Evolutionary conservation across 2,888 invertebrate species (phyloP).

Genomic region (Brassicogethes aeneus): DNA sequence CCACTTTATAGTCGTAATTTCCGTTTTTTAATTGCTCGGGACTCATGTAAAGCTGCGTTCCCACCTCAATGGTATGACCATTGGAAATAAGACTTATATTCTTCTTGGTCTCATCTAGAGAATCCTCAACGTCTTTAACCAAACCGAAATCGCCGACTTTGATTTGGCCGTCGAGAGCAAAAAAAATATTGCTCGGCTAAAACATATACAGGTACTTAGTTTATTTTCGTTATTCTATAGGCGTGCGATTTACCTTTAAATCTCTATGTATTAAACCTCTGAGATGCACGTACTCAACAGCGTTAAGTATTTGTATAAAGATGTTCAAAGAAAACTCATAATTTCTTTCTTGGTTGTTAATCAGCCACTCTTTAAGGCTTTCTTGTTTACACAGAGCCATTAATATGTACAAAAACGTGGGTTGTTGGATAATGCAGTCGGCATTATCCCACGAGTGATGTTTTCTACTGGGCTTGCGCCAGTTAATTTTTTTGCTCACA

Average conservation of each 20-base stretch:
- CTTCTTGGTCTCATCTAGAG: constrained; percentile 43
- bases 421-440: constrained; percentile 10
- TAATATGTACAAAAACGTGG: constrained; percentile 85
- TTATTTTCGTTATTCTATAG: not conserved
- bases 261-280: constrained; percentile 93
- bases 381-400: constrained; percentile 91
- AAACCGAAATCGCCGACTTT: constrained; percentile 98
- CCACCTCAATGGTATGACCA: constrained; percentile 56
- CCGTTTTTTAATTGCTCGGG: constrained; percentile 80
- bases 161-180: constrained; percentile 79
- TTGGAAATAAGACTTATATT: constrained; percentile 13
- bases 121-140: constrained; percentile 78
- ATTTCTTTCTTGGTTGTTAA: constrained; percentile 46
- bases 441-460: constrained; percentile 33
- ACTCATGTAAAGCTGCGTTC: constrained; percentile 94
- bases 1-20: constrained; percentile 83
- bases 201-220: constrained; percentile 22
- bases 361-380: constrained; percentile 87
- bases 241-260: constrained; percentile 59
- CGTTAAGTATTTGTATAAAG: constrained; percentile 86
- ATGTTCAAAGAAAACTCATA: constrained; percentile 52
- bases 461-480: constrained; percentile 30
- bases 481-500: constrained; percentile 23
- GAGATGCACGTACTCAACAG: constrained; percentile 91
- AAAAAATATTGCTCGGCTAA: constrained; percentile 86